Conservation (phyloP, 2,797 vertebrate genomes). For the Nothura maculosa region DNA sequence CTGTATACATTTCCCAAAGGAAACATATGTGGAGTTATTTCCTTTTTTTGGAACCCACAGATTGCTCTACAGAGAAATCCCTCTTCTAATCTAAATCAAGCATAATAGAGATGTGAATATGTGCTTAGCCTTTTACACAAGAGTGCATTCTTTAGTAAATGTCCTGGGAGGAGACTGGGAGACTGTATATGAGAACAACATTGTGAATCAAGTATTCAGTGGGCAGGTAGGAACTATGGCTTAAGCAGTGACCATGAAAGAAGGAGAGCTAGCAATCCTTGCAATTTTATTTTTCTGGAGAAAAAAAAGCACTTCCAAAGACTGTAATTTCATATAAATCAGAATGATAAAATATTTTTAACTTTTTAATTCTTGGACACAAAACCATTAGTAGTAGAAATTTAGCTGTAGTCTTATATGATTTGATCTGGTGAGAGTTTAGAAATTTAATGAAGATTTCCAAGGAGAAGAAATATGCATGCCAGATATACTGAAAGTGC, state of each 20-base stretch:
- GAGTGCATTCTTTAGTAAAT: slow-evolving; percentile 14
- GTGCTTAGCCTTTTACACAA: background rate
- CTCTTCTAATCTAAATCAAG: background rate
- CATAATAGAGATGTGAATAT: background rate
- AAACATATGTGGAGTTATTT: background rate
- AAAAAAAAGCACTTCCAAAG: background rate
- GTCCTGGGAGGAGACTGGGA: background rate
- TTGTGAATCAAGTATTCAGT: background rate
- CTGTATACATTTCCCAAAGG: slow-evolving; percentile 8
- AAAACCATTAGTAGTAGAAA: background rate
- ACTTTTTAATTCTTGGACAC: background rate
- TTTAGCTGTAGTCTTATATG: background rate
- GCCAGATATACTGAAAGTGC: background rate
- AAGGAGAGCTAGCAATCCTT: background rate
- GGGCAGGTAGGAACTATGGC: background rate
- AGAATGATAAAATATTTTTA: background rate
- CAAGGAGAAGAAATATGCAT: background rate
- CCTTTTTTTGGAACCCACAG: background rate
- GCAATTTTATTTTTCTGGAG: background rate
- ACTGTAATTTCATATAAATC: background rate
- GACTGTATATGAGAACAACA: background rate
- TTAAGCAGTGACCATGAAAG: background rate
- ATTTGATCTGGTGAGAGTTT: background rate
- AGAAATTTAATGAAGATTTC: background rate
- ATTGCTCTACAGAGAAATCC: background rate